Percentiles rank a stretch among this genome's conserved stretches.
Conservation (phyloP, 2,113 vertebrate species). For the Dryoscopus gambensis region DNA sequence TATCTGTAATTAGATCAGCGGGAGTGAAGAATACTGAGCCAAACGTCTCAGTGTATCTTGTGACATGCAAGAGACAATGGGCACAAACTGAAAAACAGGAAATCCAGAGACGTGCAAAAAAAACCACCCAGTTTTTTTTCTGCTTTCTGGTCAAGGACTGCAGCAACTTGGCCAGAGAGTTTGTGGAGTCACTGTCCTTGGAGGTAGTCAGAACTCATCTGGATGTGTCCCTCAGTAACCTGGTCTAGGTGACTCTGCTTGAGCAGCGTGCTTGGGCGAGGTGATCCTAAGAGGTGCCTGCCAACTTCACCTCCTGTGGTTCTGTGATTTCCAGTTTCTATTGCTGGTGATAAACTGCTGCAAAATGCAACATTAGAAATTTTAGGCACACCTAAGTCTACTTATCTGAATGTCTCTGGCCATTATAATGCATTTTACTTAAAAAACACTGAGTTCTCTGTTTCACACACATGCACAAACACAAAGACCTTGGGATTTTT, state of each 20-base stretch:
- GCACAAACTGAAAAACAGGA: not conserved
- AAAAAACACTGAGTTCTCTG: not conserved
- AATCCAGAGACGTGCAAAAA: not conserved
- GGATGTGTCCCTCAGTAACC: not conserved
- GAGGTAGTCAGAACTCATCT: no score
- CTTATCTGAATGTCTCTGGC: not conserved
- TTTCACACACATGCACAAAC: not conserved
- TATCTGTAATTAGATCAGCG: not conserved
- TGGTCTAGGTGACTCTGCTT: not conserved
- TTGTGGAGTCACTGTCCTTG: not conserved
- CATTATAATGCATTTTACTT: not conserved
- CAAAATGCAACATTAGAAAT: not conserved
- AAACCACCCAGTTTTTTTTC: accelerated
- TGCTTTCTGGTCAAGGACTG: not conserved
- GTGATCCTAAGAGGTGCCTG: not conserved
- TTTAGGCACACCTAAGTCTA: not conserved
- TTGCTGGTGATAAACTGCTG: not conserved
- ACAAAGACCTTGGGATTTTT: not conserved
- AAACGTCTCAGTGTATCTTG: not conserved
- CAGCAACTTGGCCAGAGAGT: not conserved
- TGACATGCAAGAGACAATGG: not conserved
- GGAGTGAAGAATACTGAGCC: not conserved
- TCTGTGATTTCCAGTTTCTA: not conserved
- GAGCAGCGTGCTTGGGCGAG: not conserved
- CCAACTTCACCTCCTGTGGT: not conserved